Evolutionary conservation across 2,797 vertebrate genomes (phyloP), one percentile per base, ranked within the genome.

Genomic region (Fistularia tabacaria): DNA sequence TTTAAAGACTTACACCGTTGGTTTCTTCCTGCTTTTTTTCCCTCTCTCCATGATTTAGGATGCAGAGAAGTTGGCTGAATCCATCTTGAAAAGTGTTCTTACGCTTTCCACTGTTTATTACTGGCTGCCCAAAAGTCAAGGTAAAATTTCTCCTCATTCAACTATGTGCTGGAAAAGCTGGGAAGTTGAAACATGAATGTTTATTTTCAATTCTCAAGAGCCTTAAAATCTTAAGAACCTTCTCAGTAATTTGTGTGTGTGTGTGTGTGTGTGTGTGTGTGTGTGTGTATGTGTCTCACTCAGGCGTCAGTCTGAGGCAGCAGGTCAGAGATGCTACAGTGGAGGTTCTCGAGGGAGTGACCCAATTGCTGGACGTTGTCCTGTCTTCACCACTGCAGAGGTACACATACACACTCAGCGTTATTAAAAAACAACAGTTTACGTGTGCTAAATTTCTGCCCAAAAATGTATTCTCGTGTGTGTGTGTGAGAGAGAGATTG

Each of bases 81-180:
- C 85, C 41, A 79, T 92, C 55, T 80, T 86, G 72, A 91, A 89
- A 77, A 91, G 91, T 0, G 53, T 93, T 37, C 78, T 93, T 57
- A 86, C 90, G 39, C 67, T 93, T 59, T 90, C 90, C 14, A 90
- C 91, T 0, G 85, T 92, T 4, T 98, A 93, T 60, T 94, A 91
- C 81, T 94, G 91, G 82, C 86, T 98, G 1, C 95, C 95, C 0
- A 95, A 95, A 84, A 90, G 90, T 56, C 93, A 93, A 89, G 95
- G 95, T 97, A 88, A 90, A 12, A 3, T 1, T 12, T 1, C 3
- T 3, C 14, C 10, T 38, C 40, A 44, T 10, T 14, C 7, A 8
- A 14, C 3, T 13, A 8, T 49, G 1, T 25, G 46, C 12, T 10
- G 10, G 4, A 49, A 36, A 38, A 36, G 48, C 3, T n/a, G 5